Evolutionary conservation across 2,888 invertebrate species (phyloP).

Genomic region (Acheta domesticus): DNA sequence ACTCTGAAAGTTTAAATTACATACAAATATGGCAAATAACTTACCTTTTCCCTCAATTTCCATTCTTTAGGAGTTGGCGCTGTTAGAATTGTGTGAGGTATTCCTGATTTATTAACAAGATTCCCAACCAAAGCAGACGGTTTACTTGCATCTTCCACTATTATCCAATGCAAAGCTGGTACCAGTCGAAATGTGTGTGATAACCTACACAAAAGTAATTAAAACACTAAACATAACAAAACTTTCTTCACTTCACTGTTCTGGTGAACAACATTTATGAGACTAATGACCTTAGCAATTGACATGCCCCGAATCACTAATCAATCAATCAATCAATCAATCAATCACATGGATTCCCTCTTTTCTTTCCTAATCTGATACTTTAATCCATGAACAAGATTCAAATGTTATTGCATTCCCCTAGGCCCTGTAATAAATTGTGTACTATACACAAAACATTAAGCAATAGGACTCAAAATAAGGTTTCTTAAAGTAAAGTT

Average conservation of each 20-base stretch:
- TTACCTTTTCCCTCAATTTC: conserved; percentile 59
- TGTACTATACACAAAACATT: too few relatives aligned
- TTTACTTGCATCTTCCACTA: conserved; percentile 78
- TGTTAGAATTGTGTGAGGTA: conserved; percentile 67
- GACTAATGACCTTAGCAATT: too few relatives aligned
- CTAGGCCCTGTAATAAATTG: too few relatives aligned
- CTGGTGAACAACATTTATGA: not conserved
- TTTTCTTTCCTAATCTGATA: too few relatives aligned
- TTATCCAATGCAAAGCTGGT: conserved; percentile 87
- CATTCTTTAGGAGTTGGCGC: conserved; percentile 67
- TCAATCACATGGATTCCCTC: too few relatives aligned
- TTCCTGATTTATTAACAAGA: conserved; percentile 63
- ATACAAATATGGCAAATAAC: not conserved
- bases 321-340: too few relatives aligned
- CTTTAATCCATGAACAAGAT: too few relatives aligned
- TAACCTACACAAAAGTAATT: conserved; percentile 55
- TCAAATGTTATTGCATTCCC: too few relatives aligned
- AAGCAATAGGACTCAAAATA: too few relatives aligned
- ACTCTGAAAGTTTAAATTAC: too few relatives aligned
- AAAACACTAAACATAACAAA: conserved; percentile 4
- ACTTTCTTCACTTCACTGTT: not conserved
- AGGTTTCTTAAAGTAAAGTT: too few relatives aligned
- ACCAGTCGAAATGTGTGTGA: conserved; percentile 83
- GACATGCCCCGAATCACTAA: too few relatives aligned
- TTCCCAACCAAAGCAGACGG: conserved; percentile 70